phyloP scores from a whole-genome alignment of 2,797 vertebrate genomes.

The Emydoidea blandingii region DNA sequence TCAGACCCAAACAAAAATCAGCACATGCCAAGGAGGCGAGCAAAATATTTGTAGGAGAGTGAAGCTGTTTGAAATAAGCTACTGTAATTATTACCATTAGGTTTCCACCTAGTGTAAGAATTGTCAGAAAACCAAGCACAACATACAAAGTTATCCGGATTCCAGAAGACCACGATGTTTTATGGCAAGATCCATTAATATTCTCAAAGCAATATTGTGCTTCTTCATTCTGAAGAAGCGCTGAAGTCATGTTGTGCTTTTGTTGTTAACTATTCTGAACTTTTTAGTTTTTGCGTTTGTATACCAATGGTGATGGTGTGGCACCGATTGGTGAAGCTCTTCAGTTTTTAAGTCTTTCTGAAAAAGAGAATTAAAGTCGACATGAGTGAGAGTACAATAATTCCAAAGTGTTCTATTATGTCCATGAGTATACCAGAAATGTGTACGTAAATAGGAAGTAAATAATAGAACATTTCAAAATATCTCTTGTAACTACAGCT shows the following conservation, averaged over 20 bases:
- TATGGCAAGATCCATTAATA: neutral
- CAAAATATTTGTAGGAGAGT: slow-evolving; percentile 86
- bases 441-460: neutral
- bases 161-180: neutral
- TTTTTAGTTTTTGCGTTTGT: no score
- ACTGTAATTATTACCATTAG: slow-evolving; percentile 85
- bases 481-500: neutral
- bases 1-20: slow-evolving; percentile 86
- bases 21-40: slow-evolving; percentile 86
- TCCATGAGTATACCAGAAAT: no score
- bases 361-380: no score
- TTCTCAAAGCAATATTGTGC: slow-evolving; percentile 30
- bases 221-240: neutral
- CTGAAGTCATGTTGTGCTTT: neutral
- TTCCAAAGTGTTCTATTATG: no score
- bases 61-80: slow-evolving; percentile 86
- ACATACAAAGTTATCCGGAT: neutral
- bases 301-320: no score
- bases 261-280: no score
- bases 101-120: slow-evolving; percentile 86
- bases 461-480: neutral
- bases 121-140: slow-evolving; percentile 60
- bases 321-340: no score
- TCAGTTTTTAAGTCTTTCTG: no score
- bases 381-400: no score